phyloP scores from a whole-genome alignment of 2,797 vertebrate species.

The Apogon hyalosoma region DNA sequence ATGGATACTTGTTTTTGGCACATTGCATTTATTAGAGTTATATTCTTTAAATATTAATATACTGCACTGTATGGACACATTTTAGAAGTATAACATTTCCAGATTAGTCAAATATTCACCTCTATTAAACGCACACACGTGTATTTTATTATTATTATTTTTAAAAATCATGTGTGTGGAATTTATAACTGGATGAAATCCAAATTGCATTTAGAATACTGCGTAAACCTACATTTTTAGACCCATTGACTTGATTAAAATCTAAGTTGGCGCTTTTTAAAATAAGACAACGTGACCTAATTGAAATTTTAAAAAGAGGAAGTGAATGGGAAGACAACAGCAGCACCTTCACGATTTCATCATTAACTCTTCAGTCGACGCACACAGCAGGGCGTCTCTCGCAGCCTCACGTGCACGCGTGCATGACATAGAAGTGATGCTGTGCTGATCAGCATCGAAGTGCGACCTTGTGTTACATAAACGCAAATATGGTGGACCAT shows the following conservation, averaged over 20 bases:
- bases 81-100: not conserved
- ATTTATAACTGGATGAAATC: no score
- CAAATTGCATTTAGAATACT: no score
- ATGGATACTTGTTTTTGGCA: conserved; percentile 1
- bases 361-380: not conserved
- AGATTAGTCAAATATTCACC: not conserved
- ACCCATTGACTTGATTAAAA: no score
- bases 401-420: not conserved
- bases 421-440: conserved; percentile 42
- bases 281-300: not conserved
- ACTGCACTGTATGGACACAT: not conserved
- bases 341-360: conserved; percentile 1
- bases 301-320: conserved; percentile 26
- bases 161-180: no score
- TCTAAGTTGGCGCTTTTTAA: not conserved
- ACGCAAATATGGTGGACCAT: conserved; percentile 19
- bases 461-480: conserved; percentile 46
- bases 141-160: no score
- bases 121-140: no score
- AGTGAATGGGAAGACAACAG: conserved; percentile 14
- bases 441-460: conserved; percentile 23
- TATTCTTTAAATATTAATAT: not conserved
- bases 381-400: conserved; percentile 31
- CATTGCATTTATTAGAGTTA: conserved; percentile 1
- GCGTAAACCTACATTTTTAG: no score